These are phyloP conservation scores for Carcinoscorpius rotundicauda DNA, from an alignment of 1,140 invertebrate genomes.

Conservation along the genomic window DNA sequence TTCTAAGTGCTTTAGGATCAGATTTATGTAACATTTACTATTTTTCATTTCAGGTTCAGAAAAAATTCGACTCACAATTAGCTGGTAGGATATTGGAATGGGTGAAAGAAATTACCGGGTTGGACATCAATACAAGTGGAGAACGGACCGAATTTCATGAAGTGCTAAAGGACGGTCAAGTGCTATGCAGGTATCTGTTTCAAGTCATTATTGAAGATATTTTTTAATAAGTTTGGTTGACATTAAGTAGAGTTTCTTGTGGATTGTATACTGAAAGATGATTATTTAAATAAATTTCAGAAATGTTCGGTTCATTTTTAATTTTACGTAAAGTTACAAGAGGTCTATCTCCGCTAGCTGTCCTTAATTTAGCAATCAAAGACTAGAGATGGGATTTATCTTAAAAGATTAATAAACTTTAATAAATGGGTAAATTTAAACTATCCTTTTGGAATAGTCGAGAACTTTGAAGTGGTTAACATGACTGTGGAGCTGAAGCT, in stretches of 20 bases:
- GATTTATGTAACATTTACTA: no score
- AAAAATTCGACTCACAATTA: constrained; percentile 87
- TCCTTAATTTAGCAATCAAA: no score
- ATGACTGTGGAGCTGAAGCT: no score
- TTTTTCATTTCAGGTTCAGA: constrained; percentile 59
- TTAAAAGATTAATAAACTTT: no score
- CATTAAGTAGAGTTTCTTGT: neutral
- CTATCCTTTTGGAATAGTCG: no score
- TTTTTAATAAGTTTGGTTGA: neutral
- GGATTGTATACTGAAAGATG: neutral
- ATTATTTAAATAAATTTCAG: neutral
- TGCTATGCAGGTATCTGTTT: constrained; percentile 62
- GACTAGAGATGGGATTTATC: no score
- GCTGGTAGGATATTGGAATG: constrained; percentile 80
- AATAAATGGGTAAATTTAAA: no score
- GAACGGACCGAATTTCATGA: constrained; percentile 73
- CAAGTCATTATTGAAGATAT: neutral
- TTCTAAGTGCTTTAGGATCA: no score
- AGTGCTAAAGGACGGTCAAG: constrained; percentile 66
- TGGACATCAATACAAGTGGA: constrained; percentile 63
- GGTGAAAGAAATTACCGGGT: constrained; percentile 65
- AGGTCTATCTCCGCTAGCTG: no score
- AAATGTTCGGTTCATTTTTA: neutral
- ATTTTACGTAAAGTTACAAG: neutral
- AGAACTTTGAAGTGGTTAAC: no score